Base-by-base conservation (phyloP, 2,888 invertebrate species). In the Cosmopolites sordidus region DNA sequence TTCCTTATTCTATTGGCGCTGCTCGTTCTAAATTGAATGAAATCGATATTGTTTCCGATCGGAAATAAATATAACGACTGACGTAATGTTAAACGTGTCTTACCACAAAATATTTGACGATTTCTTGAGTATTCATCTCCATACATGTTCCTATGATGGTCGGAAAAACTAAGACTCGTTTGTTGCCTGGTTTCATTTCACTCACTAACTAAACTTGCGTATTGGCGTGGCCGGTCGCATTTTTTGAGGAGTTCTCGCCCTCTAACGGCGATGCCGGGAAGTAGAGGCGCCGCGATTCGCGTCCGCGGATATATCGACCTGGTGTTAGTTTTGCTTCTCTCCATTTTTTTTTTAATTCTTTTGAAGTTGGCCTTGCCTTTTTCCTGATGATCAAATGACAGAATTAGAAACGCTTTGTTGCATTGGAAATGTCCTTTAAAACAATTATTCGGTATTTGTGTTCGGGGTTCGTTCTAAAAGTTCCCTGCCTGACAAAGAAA, bases 51-150 rank as follows among this genome's bases (percentile, higher is more conserved):
- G 8, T 3, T 22, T 22, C 22, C 22, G 22, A 22, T 22, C 22
- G 8, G 8, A 22, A 22, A 22, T 8, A 22, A 22, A 22, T 22
- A 5, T 5, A 22, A 3, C 22, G 22, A 22, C 22, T 5, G 22
- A 22, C 38, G 11, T 11, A 44, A 50, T 40, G 15, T 41, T 45
- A 40, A 45, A 40, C n/a, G 40, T 12, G 11, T 22, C 74, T 73
- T 70, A 75, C 74, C 74, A 70, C 69, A 73, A 70, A 73, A 71
- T 68, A 66, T 67, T 64, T 70, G 70, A 64, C 70, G 73, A 69
- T 79, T 76, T 78, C 76, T 77, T 75, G 78, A 77, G 76, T 79
- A 80, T 81, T 81, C 82, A 83, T 83, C 78, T 72, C 81, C 80
- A 82, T 82, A 80, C 82, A 83, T 83, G 81, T 79, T 82, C 82